Evolutionary conservation across 1,140 invertebrate species (phyloP), one percentile per base, ranked within the genome.

Genomic region (Bemisia tabaci): DNA sequence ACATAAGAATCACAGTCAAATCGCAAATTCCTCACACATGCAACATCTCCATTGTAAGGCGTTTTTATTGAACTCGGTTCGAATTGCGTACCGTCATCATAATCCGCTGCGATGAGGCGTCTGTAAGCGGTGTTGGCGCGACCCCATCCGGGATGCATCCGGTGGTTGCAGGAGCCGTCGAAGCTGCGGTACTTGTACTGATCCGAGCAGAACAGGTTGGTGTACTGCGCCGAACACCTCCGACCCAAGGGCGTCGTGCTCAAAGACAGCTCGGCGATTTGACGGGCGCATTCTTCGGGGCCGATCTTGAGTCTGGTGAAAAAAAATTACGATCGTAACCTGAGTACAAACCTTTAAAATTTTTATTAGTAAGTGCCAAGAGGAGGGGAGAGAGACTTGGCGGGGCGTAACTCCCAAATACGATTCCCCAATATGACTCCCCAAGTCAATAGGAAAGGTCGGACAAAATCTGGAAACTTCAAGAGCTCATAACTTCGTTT

Each of bases 141-240:
- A 26, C 85, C 85, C 84, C 83, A 85, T 68, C 78, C 78, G 0
- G 83, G 81, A 75, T 84, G 80, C 17, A 33, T 62, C 26, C 80
- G 70, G 71, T 87, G 87, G 71, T 87, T 87, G 73, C 85, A 87
- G 59, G 77, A 79, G 22, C 85, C 85, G 71, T 87, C 84, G 22
- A 80, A 72, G 12, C 78, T 79, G 27, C 85, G 79, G 58, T 87
- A 88, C 26, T 75, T 77, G 27, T 77, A 70, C 5, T 62, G 64
- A 1, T 60, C 48, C 58, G 72, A 67, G 62, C 71, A 72, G 0
- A 62, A 39, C 12, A 67, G 59, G 9, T 59, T 63, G 5, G 73
- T 75, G 72, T 81, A 82, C 1, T 74, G 73, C 2, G 74, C 69
- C 1, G 76, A 70, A 70, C 84, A 85, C 62, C 79, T 77, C 0